These are phyloP conservation scores for Antheraea yamamai DNA, from an alignment of 2,888 invertebrate species.

Conservation along the genomic window DNA sequence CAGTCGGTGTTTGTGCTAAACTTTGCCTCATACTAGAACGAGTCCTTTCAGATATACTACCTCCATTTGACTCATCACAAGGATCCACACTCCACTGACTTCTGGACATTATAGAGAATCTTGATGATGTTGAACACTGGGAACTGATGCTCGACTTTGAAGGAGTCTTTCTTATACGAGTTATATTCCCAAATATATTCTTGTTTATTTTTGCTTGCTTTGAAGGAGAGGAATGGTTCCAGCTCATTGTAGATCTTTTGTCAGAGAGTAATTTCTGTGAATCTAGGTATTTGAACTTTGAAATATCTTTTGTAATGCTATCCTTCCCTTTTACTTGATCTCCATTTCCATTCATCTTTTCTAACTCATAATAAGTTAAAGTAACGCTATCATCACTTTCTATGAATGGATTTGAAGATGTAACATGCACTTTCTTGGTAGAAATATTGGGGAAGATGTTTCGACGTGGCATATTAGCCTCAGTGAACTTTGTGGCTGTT, in stretches of 20 bases:
- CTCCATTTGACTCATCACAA: slow-evolving; percentile 50
- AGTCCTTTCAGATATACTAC: slow-evolving; percentile 51
- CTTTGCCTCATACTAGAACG: slow-evolving; percentile 51
- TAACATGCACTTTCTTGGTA: slow-evolving; percentile 74
- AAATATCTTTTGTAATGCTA: slow-evolving; percentile 52
- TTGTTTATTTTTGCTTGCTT: slow-evolving; percentile 64
- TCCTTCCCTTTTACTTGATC: not conserved
- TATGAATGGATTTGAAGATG: slow-evolving; percentile 69
- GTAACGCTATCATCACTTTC: slow-evolving; percentile 79
- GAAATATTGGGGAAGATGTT: slow-evolving; percentile 67
- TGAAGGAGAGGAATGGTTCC: slow-evolving; percentile 69
- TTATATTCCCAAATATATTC: slow-evolving; percentile 60
- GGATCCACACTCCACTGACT: slow-evolving; percentile 64
- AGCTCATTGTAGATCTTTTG: slow-evolving; percentile 59
- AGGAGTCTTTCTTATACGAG: slow-evolving; percentile 65
- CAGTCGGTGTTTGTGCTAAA: slow-evolving; percentile 54
- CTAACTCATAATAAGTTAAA: slow-evolving; percentile 74
- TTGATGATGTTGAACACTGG: slow-evolving; percentile 57
- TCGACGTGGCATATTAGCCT: slow-evolving; percentile 71
- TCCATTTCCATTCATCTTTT: slow-evolving; percentile 51
- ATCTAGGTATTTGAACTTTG: slow-evolving; percentile 74
- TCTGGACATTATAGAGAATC: slow-evolving; percentile 54
- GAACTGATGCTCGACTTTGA: slow-evolving; percentile 70
- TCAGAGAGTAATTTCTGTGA: slow-evolving; percentile 62
- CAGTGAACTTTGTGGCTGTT: slow-evolving; percentile 78